Evolutionary conservation across 2,797 vertebrate genomes (phyloP), one percentile per base, ranked within the genome.

Genomic region (Atherinosoma microstoma): DNA sequence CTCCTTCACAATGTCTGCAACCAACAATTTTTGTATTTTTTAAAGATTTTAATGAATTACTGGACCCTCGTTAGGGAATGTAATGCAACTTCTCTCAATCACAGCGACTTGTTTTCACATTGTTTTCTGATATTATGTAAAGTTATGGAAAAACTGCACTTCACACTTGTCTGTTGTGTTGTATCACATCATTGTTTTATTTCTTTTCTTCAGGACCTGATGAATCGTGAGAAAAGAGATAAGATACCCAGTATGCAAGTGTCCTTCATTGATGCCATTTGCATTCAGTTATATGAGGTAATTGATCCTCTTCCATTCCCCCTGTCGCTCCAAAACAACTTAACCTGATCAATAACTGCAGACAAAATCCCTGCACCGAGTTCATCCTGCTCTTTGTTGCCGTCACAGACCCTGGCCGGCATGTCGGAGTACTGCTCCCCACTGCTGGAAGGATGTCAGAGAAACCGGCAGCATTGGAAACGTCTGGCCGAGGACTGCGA

Each of bases 211-310:
- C 71, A 99, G 98, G 98, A 99, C 85, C 92, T 99, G 82, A 99
- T 99, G 98, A 99, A 99, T 91, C 95, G 98, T 67, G 98, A 99
- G 87, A 99, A 99, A 92, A 94, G 95, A 84, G 97, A 99, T 87
- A 97, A 98, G 92, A 99, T 99, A 84, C 98, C 98, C 66, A 98
- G 96, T 91, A 98, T 99, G 97, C 98, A 99, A 89, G 98, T 99
- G 89, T 97, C 97, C 85, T 99, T 99, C 88, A 99, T 99, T 73
- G 98, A 99, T 45, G 96, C 97, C 84, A 96, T 99, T 91, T 99
- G 98, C 83, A 92, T 95, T 73, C 96, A 98, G 90, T 93, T 99
- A 3, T 99, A 99, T 73, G 97, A 99, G 98, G 98, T 99, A 95
- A 79, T 79, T 24, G 35, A 22, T 2, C 3, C 30, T 15, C 6